A percentile compares a stretch with the other conserved stretches of the same genome.
These are phyloP conservation scores for Bombycilla garrulus DNA, from an alignment of 2,113 vertebrate species.

Conservation along the genomic window DNA sequence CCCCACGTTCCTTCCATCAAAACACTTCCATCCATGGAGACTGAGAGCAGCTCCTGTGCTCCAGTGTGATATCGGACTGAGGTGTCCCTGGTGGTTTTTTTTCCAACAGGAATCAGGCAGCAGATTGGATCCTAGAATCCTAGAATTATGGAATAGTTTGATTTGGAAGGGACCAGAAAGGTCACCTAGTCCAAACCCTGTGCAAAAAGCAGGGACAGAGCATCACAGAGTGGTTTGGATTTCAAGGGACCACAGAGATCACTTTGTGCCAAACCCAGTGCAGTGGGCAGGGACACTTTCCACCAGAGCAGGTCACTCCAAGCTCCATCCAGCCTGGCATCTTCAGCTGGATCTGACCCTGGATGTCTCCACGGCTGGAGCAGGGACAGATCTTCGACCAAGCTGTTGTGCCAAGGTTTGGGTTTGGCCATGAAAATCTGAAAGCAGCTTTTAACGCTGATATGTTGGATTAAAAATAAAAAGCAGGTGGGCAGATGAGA, in stretches of 20 bases:
- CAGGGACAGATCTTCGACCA: not conserved
- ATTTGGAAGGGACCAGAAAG: not conserved
- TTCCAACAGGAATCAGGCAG: not conserved
- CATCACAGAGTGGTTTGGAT: not conserved
- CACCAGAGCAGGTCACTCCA: not conserved
- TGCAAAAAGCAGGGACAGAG: not conserved
- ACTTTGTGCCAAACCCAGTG: no score
- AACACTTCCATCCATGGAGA: not conserved
- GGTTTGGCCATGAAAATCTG: not conserved
- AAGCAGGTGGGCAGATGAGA: not conserved
- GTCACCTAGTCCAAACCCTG: rapidly evolving
- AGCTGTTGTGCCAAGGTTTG: rapidly evolving
- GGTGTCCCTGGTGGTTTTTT: not conserved
- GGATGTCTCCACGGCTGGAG: not conserved
- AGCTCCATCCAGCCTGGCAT: not conserved
- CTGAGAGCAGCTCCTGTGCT: not conserved
- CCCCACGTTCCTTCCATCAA: not conserved
- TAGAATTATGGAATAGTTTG: not conserved
- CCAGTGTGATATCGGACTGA: rapidly evolving
- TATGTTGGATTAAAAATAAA: not conserved
- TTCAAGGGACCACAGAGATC: not conserved
- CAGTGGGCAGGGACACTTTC: not conserved
- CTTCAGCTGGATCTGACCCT: not conserved
- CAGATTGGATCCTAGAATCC: not conserved
- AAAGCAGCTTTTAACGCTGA: not conserved